Evolutionary conservation across 92 coral and sea anemone genomes (phyloP), one percentile per base, ranked within the genome.

Genomic region (Heliopora coerulea): DNA sequence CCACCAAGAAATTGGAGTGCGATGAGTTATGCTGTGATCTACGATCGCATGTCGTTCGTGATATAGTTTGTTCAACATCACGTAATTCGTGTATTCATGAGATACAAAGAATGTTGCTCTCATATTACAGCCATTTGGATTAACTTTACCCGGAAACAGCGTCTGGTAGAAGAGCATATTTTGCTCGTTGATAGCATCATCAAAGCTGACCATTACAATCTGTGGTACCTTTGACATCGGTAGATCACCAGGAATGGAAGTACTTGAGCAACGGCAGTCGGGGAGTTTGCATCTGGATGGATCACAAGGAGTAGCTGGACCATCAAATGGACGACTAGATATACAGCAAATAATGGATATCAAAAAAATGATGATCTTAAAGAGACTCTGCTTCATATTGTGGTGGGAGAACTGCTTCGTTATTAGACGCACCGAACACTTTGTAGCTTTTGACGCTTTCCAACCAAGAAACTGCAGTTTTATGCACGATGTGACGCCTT

Each of bases 241-340:
- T 25, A 95, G 76, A 23, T 72, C 80, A 1, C 84, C 86, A 10
- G 99, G 99, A 41, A 95, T 84, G 44, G 75, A 69, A 0, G 91
- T 82, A 11, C 96, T 96, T 44, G 97, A 87, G 63, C 99, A 95
- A 60, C 88, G 86, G 23, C 99, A 95, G 54, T 88, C 86, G 1
- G 99, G 99, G 6, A 90, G 95, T 81, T 90, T 90, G 85, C 99
- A 90, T 27, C 56, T 48, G 19, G 68, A 23, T 19, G 78, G 72
- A 65, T 85, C 86, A 63, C 97, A 92, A 18, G 87, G 88, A 67
- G 72, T 60, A 0, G 97, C 96, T 23, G 86, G 86, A 29, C 82
- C 40, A 23, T 56, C 29, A 18, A 56, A 39, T 28, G 52, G n/a
- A 15, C 52, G 52, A 46, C 14, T n/a, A 46, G 2, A 6, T 7